Conservation (phyloP, 2,888 invertebrate genomes). For the Corbicula japonica region DNA sequence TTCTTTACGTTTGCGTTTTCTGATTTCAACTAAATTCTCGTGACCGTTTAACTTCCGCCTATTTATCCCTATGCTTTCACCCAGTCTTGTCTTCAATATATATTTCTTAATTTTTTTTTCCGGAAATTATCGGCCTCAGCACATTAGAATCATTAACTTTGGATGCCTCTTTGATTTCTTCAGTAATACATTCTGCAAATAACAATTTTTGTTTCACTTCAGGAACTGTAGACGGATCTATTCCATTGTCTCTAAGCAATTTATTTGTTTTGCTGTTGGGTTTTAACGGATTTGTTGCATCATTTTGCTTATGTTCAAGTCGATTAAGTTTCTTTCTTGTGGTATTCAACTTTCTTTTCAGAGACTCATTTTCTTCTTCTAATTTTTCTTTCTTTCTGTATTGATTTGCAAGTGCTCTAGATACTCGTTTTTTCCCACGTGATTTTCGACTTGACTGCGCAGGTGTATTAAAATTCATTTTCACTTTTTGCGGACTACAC, state of each 20-base stretch:
- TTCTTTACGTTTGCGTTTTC: too few relatives aligned
- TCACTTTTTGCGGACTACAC: background rate
- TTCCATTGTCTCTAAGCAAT: too few relatives aligned
- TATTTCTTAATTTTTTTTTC: slow-evolving; percentile 5
- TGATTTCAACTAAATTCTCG: background rate
- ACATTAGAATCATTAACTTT: background rate
- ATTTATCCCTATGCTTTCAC: background rate
- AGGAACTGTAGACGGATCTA: too few relatives aligned
- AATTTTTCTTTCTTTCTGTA: slow-evolving; percentile 8
- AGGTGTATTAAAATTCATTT: background rate
- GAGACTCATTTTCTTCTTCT: background rate
- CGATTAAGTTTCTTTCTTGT: background rate
- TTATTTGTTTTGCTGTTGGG: too few relatives aligned
- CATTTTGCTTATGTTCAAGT: too few relatives aligned
- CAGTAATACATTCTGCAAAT: too few relatives aligned
- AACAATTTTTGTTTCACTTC: too few relatives aligned
- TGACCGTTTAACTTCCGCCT: background rate
- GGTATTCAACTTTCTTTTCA: slow-evolving; percentile 8
- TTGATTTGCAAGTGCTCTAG: slow-evolving; percentile 2
- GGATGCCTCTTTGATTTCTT: too few relatives aligned
- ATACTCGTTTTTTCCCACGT: slow-evolving; percentile 12
- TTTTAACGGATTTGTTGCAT: too few relatives aligned
- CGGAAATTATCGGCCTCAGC: background rate
- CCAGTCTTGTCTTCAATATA: background rate
- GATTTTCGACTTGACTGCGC: background rate